phyloP scores from a whole-genome alignment of 2,888 invertebrate species.

The Mimas tiliae region DNA sequence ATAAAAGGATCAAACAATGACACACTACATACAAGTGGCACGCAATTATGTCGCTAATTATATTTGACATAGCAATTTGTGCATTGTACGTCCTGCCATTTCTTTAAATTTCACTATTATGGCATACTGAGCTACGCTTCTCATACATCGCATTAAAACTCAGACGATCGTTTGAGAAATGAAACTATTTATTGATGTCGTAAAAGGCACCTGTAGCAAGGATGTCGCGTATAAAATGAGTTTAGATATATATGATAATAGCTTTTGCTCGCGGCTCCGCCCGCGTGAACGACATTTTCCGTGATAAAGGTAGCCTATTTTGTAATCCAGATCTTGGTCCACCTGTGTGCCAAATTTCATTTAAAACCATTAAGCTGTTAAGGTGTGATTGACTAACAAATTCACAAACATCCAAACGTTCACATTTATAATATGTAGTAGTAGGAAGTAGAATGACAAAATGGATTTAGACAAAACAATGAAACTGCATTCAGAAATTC shows the following conservation, averaged over 20 bases:
- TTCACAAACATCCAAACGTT: no score
- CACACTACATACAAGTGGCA: neutral
- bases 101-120: conserved; percentile 10
- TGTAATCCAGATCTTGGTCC: no score
- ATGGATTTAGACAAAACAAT: no score
- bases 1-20: conserved; percentile 10
- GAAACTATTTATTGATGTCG: neutral
- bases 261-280: no score
- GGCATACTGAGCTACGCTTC: neutral
- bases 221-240: neutral
- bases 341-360: no score
- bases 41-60: conserved; percentile 1
- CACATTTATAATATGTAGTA: no score
- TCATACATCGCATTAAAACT: neutral
- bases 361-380: no score
- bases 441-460: no score
- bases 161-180: neutral
- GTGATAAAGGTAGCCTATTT: no score
- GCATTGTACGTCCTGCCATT: conserved; percentile 2
- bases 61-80: neutral
- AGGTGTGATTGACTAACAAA: no score
- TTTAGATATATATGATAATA: neutral
- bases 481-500: no score
- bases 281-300: no score
- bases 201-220: neutral